Conservation (phyloP, 64 coral and sea anemone genomes). For the Dendrophyllia cribrosa region DNA sequence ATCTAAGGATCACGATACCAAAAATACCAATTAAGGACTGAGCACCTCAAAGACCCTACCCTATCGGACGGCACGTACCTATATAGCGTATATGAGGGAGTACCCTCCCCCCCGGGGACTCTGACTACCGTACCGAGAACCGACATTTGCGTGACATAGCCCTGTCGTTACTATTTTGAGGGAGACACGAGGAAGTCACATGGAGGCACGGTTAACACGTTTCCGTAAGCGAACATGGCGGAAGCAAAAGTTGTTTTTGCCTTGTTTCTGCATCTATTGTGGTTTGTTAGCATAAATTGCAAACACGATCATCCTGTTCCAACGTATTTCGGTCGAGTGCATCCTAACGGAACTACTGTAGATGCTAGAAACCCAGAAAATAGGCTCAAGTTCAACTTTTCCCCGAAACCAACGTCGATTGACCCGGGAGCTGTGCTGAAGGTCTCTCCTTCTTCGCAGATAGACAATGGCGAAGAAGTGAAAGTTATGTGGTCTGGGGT, state of each 20-base stretch:
- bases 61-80: no score
- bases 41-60: no score
- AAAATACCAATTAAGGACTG: no score
- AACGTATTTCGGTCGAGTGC: slow-evolving; percentile 82
- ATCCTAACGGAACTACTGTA: slow-evolving; percentile 83
- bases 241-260: background rate
- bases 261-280: background rate
- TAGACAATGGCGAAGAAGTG: slow-evolving; percentile 72
- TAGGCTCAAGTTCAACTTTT: slow-evolving; percentile 44
- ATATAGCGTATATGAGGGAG: no score
- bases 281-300: slow-evolving; percentile 21
- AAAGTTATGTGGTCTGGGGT: slow-evolving; percentile 75
- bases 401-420: slow-evolving; percentile 4
- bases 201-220: no score
- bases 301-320: slow-evolving; percentile 73
- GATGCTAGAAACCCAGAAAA: slow-evolving; percentile 77
- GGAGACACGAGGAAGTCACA: no score
- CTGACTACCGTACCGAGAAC: no score
- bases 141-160: no score
- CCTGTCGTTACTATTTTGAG: no score
- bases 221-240: background rate
- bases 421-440: slow-evolving; percentile 61
- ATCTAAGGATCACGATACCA: no score
- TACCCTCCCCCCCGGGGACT: no score
- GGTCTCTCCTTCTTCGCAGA: slow-evolving; percentile 57